phyloP scores from a whole-genome alignment of 1,140 invertebrate species.

The Brachystomella parvula region DNA sequence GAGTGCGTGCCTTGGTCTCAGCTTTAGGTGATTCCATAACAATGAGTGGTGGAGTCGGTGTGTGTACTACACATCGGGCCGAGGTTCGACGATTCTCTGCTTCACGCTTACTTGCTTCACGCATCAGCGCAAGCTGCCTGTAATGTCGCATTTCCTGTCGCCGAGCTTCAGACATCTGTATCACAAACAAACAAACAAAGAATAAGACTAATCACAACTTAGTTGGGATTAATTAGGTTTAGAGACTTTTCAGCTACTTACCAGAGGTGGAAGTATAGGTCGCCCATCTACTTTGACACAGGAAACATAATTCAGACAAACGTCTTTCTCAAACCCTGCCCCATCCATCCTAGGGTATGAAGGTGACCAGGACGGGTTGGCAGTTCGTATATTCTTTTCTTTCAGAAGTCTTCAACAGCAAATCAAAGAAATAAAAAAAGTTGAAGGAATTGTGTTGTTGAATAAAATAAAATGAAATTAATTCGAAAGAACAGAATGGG shows the following conservation, averaged over 20 bases:
- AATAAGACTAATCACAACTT: not conserved
- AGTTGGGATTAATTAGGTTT: not conserved
- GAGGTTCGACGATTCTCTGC: not conserved
- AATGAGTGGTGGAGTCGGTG: not conserved
- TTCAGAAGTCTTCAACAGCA: not conserved
- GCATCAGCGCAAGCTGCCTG: slow-evolving; percentile 22
- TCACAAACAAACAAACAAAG: not conserved
- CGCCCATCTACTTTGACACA: slow-evolving; percentile 54
- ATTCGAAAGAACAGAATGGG: too few species aligned
- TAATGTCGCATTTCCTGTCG: slow-evolving; percentile 29
- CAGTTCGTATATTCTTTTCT: not conserved
- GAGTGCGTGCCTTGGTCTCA: slow-evolving; percentile 1
- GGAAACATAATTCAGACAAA: slow-evolving; percentile 38
- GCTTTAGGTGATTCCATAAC: not conserved
- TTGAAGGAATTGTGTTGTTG: not conserved
- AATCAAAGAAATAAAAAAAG: not conserved
- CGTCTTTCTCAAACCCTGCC: not conserved
- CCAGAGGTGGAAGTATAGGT: slow-evolving; percentile 54
- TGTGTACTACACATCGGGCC: not conserved
- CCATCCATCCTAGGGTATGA: too few species aligned
- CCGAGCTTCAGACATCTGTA: slow-evolving; percentile 36
- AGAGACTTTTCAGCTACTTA: slow-evolving; percentile 41
- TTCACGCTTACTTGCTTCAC: slow-evolving; percentile 17
- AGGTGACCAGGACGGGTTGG: not conserved
- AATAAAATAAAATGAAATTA: too few species aligned